A percentile compares a stretch with the other conserved stretches of the same genome.
phyloP scores from a whole-genome alignment of 2,797 vertebrate species.

The Molossus alvarezi region DNA sequence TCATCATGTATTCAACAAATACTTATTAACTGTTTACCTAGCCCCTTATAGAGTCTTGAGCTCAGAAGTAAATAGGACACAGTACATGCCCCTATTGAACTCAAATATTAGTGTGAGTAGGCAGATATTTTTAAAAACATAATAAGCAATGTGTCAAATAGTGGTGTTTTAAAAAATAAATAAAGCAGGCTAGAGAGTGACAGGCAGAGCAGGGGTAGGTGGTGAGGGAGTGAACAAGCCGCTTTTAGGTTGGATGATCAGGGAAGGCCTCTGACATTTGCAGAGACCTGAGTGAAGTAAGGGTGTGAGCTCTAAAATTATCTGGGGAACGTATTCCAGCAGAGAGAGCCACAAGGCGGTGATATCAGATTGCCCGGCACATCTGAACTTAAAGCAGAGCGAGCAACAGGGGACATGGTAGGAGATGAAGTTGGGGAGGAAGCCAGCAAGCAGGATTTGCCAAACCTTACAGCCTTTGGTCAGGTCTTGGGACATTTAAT shows the following conservation, averaged over 20 bases:
- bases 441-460: background rate
- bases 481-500: background rate
- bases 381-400: slow-evolving; percentile 15
- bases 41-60: background rate
- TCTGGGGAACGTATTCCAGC: background rate
- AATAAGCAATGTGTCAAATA: background rate
- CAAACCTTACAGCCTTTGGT: background rate
- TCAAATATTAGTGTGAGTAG: background rate
- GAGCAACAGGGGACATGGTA: background rate
- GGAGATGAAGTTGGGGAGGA: background rate
- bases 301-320: background rate
- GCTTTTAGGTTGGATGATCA: background rate
- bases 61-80: background rate
- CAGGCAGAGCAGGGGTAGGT: background rate
- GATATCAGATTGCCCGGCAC: background rate
- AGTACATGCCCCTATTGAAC: background rate
- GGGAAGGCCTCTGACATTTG: background rate
- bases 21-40: background rate
- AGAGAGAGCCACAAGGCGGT: background rate
- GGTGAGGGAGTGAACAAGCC: background rate
- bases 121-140: background rate
- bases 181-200: background rate
- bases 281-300: background rate
- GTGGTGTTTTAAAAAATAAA: background rate
- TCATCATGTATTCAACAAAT: background rate